Evolutionary conservation across 2,797 vertebrate genomes (phyloP).

Genomic region (Neosilurus hyrtlii): DNA sequence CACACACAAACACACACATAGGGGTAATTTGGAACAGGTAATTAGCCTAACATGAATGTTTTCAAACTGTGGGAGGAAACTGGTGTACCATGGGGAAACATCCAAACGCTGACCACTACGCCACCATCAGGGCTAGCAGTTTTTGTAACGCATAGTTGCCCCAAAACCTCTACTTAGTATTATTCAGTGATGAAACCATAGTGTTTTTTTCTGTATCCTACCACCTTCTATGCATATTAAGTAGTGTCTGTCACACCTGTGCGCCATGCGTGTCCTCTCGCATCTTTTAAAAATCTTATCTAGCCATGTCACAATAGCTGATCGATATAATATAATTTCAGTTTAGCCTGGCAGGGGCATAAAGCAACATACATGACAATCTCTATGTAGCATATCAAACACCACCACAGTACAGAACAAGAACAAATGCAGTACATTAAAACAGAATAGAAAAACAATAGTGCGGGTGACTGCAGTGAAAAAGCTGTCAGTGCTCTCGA

Average conservation of each 20-base stretch:
- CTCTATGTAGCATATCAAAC: background rate
- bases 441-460: background rate
- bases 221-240: background rate
- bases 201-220: background rate
- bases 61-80: no score
- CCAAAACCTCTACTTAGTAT: background rate
- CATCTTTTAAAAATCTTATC: background rate
- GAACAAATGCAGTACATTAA: background rate
- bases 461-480: background rate
- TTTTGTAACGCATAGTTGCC: background rate
- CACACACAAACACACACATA: no score
- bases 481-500: background rate
- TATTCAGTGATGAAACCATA: background rate
- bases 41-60: no score
- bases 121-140: background rate
- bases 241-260: no score
- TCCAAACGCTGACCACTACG: no score
- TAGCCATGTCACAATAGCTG: background rate
- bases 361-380: background rate
- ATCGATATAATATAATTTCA: background rate
- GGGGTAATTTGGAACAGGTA: no score
- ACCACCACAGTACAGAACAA: background rate
- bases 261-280: no score
- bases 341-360: background rate
- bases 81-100: no score